Evolutionary conservation across 2,113 vertebrate species (phyloP).

Genomic region (Symphodus melops): DNA sequence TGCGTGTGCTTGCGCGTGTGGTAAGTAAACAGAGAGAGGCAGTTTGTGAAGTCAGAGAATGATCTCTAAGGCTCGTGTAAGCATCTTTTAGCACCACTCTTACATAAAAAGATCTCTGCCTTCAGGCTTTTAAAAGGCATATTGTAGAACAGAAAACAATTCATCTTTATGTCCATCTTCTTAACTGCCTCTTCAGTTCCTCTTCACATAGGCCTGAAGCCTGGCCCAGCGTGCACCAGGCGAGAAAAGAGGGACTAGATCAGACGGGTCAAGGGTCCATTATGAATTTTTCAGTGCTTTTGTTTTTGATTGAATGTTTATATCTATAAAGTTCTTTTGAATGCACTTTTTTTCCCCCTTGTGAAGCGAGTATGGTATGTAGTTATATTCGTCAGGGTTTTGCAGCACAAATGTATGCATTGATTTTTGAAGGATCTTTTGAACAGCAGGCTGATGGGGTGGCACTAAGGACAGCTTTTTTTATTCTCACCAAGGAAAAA

Average conservation of each 20-base stretch:
- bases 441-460: background rate
- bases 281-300: background rate
- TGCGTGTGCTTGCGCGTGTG: background rate
- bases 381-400: slow-evolving; percentile 6
- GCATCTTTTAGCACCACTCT: slow-evolving; percentile 1
- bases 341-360: background rate
- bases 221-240: background rate
- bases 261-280: background rate
- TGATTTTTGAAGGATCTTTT: slow-evolving; percentile 7
- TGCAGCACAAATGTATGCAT: slow-evolving; percentile 2
- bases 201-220: background rate
- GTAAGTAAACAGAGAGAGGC: background rate
- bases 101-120: slow-evolving; percentile 18
- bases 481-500: background rate
- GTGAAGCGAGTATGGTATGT: background rate
- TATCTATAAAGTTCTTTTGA: slow-evolving; percentile 4
- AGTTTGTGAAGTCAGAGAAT: background rate
- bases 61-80: background rate
- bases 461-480: background rate
- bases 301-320: background rate
- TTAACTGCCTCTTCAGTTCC: slow-evolving; percentile 1
- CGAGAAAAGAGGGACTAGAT: background rate
- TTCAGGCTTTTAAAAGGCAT: slow-evolving; percentile 2
- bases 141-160: background rate
- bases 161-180: slow-evolving; percentile 4